Evolutionary conservation across 2,888 invertebrate species (phyloP).

Genomic region (Cantharis lateralis): DNA sequence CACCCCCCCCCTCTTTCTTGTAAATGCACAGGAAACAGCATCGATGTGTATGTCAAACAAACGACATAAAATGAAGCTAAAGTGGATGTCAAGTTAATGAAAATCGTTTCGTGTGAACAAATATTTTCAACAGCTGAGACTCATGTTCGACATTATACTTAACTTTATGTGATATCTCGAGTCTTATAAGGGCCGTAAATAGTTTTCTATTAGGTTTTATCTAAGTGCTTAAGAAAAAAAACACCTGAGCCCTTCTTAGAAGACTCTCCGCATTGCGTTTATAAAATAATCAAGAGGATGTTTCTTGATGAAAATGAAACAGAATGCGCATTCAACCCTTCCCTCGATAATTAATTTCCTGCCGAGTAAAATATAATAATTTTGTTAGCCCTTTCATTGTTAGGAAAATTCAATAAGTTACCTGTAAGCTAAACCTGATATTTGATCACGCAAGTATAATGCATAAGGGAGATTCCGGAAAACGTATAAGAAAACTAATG

Average conservation of each 20-base stretch:
- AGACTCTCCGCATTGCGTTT: neutral
- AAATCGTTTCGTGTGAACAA: neutral
- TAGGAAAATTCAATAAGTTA: conserved; percentile 16
- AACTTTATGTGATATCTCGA: conserved; percentile 7
- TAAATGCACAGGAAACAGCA: neutral
- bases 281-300: neutral
- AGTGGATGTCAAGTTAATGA: neutral
- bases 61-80: neutral
- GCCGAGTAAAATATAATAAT: neutral
- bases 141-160: conserved; percentile 19
- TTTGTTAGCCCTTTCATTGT: neutral
- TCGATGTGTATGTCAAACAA: neutral
- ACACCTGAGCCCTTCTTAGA: conserved; percentile 14
- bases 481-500: conserved; percentile 26
- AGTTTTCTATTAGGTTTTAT: conserved; percentile 5
- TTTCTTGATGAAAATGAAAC: neutral
- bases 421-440: conserved; percentile 16
- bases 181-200: conserved; percentile 16
- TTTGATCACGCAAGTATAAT: conserved; percentile 18
- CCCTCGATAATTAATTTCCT: neutral
- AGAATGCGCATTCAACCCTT: neutral
- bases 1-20: neutral
- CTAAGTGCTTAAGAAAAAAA: conserved; percentile 22
- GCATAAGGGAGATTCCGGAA: conserved; percentile 4
- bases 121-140: neutral